Evolutionary conservation across 2,888 invertebrate genomes (phyloP).

Genomic region (Platerodrilus igneus): DNA sequence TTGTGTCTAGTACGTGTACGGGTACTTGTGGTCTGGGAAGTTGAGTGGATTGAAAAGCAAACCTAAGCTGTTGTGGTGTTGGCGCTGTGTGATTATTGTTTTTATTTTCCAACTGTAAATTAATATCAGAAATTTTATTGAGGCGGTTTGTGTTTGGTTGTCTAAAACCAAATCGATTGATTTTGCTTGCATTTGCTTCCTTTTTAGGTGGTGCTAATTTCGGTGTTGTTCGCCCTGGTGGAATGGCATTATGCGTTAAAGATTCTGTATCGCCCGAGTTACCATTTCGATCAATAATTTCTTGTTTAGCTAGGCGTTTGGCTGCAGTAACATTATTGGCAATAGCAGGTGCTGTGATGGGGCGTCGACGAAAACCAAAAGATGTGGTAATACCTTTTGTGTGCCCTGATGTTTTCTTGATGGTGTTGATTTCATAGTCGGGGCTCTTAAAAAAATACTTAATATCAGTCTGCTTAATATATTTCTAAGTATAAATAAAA

Average conservation of each 20-base stretch:
- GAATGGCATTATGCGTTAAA: slow-evolving; percentile 39
- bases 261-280: slow-evolving; percentile 37
- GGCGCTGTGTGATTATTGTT: slow-evolving; percentile 22
- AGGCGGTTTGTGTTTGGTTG: slow-evolving; percentile 60
- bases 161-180: slow-evolving; percentile 75
- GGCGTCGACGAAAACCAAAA: slow-evolving; percentile 75
- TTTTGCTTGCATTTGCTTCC: slow-evolving; percentile 57
- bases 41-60: slow-evolving; percentile 65
- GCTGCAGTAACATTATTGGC: slow-evolving; percentile 38
- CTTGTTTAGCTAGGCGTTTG: slow-evolving; percentile 48
- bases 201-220: slow-evolving; percentile 63
- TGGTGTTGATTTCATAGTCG: slow-evolving; percentile 61
- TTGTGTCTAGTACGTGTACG: slow-evolving; percentile 58
- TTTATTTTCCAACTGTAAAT: slow-evolving; percentile 24
- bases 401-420: slow-evolving; percentile 43
- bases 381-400: slow-evolving; percentile 75
- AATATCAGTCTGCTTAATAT: too few species aligned
- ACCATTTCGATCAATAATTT: slow-evolving; percentile 45
- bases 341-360: slow-evolving; percentile 46
- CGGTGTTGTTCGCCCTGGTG: slow-evolving; percentile 63
- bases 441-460: slow-evolving; percentile 50
- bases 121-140: slow-evolving; percentile 63
- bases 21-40: slow-evolving; percentile 72
- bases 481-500: too few species aligned
- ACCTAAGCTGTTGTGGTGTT: slow-evolving; percentile 53